Base-by-base conservation (phyloP, 2,797 vertebrate genomes). In the Tragopan temminckii region DNA sequence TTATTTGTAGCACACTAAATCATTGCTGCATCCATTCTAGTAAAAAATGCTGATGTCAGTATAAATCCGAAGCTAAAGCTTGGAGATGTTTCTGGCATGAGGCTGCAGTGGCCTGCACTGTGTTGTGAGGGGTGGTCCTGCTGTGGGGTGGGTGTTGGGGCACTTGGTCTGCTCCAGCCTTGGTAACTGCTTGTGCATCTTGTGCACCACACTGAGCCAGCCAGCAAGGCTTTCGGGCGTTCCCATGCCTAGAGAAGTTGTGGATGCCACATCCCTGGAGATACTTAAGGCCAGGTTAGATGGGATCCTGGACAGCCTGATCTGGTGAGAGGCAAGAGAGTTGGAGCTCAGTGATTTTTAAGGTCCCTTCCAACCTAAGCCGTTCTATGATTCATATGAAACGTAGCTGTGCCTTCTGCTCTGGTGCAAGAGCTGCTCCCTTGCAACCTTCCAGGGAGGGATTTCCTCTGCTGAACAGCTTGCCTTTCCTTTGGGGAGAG, bases 131-230 rank as follows among this genome's bases (percentile, higher is more conserved):
- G 35, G 25, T 80, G 53, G 38, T 45, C 9, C 7, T 75, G 80
- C 72, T 0, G 0, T 0, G 0, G 59, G 89, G 5, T 31, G 24
- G 64, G 53, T 48, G 45, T 40, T 23, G 24, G 13, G 63, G 20
- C 35, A 7, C 31, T 0, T 57, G n/a, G n/a, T 33, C 12, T 0
- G 0, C 38, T 80, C 31, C 24, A 63, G 38, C 38, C 38, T 13
- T 52, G 21, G 18, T 80, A 76, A 31, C 15, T 6, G 43, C 7
- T 48, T 23, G 53, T 0, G 1, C 72, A 52, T 31, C 85, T 79
- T 3, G 0, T 38, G 63, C 20, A 11, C 42, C 0, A 0, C 15
- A 31, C 38, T 13, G 35, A 71, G 48, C 23, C 59, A 63, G 38
- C 24, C 31, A 24, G 68, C 16, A 29, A 13, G 29, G 35, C 68